Conservation (phyloP, 1,140 invertebrate species). For the Apocrypta bakeri region DNA sequence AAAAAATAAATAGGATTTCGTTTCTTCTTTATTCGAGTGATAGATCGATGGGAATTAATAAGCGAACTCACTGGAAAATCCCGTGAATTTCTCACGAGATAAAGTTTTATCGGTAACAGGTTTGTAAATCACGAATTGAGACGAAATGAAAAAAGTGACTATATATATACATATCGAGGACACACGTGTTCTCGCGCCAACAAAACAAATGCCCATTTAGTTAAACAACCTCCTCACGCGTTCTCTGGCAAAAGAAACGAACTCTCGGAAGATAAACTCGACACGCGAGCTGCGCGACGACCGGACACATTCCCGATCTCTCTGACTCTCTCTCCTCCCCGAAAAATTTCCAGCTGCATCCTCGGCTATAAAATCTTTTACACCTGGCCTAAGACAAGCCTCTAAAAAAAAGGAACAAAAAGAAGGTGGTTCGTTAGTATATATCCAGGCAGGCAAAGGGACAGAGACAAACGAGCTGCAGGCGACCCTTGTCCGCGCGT, state of each 20-base stretch:
- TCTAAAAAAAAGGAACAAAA: not conserved
- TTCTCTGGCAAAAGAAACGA: conserved; percentile 10
- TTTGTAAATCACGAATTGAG: conserved; percentile 2
- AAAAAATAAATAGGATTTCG: not conserved
- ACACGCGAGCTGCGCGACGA: conserved; percentile 27
- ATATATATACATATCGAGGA: not conserved
- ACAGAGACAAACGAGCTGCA: conserved; percentile 71
- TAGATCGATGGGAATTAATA: conserved; percentile 29
- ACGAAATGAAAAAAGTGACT: not conserved
- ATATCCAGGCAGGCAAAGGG: conserved; percentile 59
- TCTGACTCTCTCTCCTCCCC: not conserved
- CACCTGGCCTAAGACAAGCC: conserved; percentile 32
- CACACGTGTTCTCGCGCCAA: not conserved
- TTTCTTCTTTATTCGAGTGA: not conserved
- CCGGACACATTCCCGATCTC: conserved; percentile 31
- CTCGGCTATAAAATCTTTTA: conserved; percentile 39
- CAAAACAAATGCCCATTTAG: conserved; percentile 31
- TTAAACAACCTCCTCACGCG: conserved; percentile 9
- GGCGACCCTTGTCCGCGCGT: conserved; percentile 65
- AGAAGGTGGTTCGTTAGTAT: conserved; percentile 62
- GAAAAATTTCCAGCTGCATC: conserved; percentile 43
- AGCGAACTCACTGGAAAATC: not conserved
- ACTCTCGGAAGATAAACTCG: conserved; percentile 30
- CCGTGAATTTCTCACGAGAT: not conserved
- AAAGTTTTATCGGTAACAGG: not conserved